phyloP scores from a whole-genome alignment of 2,113 vertebrate genomes.

The Saiga tatarica region DNA sequence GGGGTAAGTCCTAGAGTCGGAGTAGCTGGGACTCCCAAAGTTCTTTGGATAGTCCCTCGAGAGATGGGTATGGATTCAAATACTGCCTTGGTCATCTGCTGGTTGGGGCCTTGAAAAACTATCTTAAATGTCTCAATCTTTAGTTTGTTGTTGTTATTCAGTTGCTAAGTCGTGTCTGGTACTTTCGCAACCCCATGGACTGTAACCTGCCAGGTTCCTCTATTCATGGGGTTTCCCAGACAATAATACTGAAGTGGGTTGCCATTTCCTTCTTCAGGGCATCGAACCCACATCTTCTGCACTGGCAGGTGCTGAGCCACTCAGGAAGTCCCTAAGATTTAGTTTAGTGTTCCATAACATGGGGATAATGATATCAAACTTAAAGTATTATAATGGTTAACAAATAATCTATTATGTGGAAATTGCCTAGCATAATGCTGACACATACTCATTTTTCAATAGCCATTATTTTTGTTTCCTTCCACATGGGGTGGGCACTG shows the following conservation, averaged over 20 bases:
- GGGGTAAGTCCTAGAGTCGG: neutral
- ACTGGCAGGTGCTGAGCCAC: neutral
- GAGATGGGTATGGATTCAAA: neutral
- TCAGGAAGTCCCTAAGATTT: neutral
- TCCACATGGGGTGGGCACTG: neutral
- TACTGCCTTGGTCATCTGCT: neutral
- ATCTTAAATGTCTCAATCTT: neutral
- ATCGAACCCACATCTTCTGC: neutral
- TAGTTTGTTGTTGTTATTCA: neutral
- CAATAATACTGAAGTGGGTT: neutral
- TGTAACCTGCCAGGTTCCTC: neutral
- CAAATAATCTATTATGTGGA: neutral
- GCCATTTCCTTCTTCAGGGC: neutral
- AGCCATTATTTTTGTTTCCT: neutral
- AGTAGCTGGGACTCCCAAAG: neutral
- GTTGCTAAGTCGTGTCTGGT: neutral
- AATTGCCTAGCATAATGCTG: neutral
- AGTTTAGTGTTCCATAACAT: neutral
- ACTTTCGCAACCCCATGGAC: accelerated
- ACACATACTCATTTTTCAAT: neutral
- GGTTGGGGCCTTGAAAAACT: neutral
- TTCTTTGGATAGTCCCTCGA: neutral
- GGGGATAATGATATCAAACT: neutral
- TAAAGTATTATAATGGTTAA: neutral
- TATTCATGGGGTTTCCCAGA: neutral